Evolutionary conservation across 2,797 vertebrate species (phyloP).

Genomic region (Macrochelys suwanniensis): DNA sequence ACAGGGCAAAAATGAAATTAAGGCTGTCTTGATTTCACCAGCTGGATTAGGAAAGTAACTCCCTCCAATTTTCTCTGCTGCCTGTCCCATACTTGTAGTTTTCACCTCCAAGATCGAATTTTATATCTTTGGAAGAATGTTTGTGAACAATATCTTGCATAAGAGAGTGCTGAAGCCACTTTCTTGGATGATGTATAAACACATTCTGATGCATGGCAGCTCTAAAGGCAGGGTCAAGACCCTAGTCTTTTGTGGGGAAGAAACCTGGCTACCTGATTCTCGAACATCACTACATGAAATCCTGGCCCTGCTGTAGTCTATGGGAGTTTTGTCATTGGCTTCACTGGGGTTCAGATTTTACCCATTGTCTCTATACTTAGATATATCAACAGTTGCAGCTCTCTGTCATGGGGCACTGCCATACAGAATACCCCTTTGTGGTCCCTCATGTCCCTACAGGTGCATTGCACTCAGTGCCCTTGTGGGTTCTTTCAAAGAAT

Average conservation of each 20-base stretch:
- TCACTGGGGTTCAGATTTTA: background rate
- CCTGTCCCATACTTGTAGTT: background rate
- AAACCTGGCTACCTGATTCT: background rate
- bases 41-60: background rate
- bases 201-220: background rate
- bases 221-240: background rate
- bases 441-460: no score
- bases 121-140: background rate
- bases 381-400: background rate
- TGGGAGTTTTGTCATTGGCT: background rate
- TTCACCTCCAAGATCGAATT: background rate
- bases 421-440: no score
- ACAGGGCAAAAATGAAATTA: background rate
- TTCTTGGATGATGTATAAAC: background rate
- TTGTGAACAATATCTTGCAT: background rate
- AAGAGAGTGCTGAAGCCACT: background rate
- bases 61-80: no score
- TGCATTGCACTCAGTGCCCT: no score
- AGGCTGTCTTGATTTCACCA: background rate
- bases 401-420: no score
- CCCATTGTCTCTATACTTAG: background rate
- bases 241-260: background rate
- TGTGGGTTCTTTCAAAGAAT: no score
- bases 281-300: background rate
- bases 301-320: background rate